Conservation (phyloP, 2,113 vertebrate species). For the Antechinus stuartii region DNA sequence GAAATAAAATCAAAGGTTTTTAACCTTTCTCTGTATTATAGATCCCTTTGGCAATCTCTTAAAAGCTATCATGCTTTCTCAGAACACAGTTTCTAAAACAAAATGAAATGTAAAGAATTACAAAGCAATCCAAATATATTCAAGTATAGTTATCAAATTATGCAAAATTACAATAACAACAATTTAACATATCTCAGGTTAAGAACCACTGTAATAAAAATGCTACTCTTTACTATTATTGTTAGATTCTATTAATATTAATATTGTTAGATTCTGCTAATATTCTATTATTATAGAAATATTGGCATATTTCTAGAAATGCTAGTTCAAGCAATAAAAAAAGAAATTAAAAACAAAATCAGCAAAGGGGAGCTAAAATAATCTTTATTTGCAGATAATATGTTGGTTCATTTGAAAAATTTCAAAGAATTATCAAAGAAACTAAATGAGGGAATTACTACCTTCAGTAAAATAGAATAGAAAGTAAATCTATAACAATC, state of each 20-base stretch:
- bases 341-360: neutral
- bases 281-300: too few relatives aligned
- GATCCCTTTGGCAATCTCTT: neutral
- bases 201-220: neutral
- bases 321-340: neutral
- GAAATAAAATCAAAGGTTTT: neutral
- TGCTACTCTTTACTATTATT: neutral
- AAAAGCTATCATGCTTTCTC: neutral
- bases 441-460: neutral
- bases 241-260: too few relatives aligned
- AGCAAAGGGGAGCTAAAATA: neutral
- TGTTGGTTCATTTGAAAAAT: neutral
- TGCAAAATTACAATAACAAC: neutral
- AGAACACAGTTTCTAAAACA: neutral
- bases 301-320: neutral
- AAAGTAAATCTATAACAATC: neutral
- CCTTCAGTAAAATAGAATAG: neutral
- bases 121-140: neutral
- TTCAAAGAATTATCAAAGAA: neutral
- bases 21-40: neutral
- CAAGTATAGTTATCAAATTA: neutral
- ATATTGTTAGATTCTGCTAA: too few relatives aligned
- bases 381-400: neutral
- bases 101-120: neutral
- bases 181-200: neutral